Percentiles rank a stretch among this genome's conserved stretches.
These are phyloP conservation scores for Zygogramma bicolorata DNA, from an alignment of 2,888 invertebrate genomes.

Conservation along the genomic window DNA sequence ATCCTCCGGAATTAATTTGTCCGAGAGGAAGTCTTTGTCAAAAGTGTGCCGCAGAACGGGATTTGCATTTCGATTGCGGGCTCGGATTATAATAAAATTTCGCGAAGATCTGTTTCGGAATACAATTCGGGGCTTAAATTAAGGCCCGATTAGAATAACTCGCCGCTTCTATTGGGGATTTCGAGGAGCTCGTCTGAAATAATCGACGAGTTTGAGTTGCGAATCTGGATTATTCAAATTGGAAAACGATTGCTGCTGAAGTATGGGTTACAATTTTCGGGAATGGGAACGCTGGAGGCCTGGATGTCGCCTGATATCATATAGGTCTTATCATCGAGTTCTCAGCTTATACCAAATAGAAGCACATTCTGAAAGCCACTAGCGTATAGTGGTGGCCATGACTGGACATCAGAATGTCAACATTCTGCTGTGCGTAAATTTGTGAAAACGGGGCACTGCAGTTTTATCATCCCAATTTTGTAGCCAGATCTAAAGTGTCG, in stretches of 20 bases:
- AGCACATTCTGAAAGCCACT: too few relatives aligned
- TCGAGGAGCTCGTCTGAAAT: background rate
- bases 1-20: conserved; percentile 49
- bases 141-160: conserved; percentile 32
- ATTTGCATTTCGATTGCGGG: conserved; percentile 42
- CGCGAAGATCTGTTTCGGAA: conserved; percentile 45
- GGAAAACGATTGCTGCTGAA: background rate
- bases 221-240: conserved; percentile 3
- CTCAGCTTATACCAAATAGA: too few relatives aligned
- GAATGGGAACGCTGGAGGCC: background rate
- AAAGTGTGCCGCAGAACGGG: conserved; percentile 45
- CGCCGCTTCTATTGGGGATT: conserved; percentile 5
- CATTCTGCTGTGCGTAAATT: too few relatives aligned
- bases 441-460: too few relatives aligned
- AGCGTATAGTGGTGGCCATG: too few relatives aligned
- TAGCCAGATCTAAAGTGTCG: too few relatives aligned
- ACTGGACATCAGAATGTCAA: too few relatives aligned
- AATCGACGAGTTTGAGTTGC: background rate
- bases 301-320: background rate
- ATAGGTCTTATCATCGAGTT: too few relatives aligned
- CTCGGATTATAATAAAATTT: conserved; percentile 48
- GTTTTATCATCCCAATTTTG: too few relatives aligned
- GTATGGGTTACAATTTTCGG: background rate
- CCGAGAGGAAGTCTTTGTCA: conserved; percentile 41
- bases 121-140: conserved; percentile 45